Evolutionary conservation across 2,888 invertebrate species (phyloP), one percentile per base, ranked within the genome.

Genomic region (Eilema sororculum): DNA sequence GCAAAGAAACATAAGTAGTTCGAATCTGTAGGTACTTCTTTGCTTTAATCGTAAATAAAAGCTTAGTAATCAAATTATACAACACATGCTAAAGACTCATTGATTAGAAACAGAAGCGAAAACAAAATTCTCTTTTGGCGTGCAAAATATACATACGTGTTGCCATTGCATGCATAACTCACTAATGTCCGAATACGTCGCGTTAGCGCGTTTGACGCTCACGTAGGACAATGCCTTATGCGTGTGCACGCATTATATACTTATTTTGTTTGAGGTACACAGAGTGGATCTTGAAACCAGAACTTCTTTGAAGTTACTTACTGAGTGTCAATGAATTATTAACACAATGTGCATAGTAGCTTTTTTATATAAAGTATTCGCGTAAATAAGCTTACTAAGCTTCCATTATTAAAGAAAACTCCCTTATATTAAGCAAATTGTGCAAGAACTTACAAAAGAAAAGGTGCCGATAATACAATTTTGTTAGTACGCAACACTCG

Each of bases 401-500:
- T 75, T 69, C 65, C 72, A 72, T 64, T 4, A 61, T 52, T 22
- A 25, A 56, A n/a, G 41, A 57, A 41, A 69, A 41, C 61, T 56
- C 30, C 30, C 22, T 61, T 61, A 52, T n/a, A 72, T 41, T 41
- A 70, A 81, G 71, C 73, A 81, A 75, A 81, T 65, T 67, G 80
- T 81, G 82, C 80, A 62, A 62, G 33, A 76, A 69, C 65, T 68
- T 65, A 75, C 71, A 71, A 58, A 70, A 71, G n/a, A n/a, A 66
- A 61, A 20, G 33, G 80, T 81, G 79, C 75, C 37, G 1, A 74
- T 81, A 76, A 72, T 60, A 69, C 20, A 73, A 73, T 75, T 74
- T 78, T 56, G 77, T 80, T 80, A 80, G 77, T 79, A 69, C 0
- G 59, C 74, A 78, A 75, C 66, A 73, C 71, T 71, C 59, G 69